phyloP scores from a whole-genome alignment of 1,140 invertebrate species.

The Drosophila albomicans region DNA sequence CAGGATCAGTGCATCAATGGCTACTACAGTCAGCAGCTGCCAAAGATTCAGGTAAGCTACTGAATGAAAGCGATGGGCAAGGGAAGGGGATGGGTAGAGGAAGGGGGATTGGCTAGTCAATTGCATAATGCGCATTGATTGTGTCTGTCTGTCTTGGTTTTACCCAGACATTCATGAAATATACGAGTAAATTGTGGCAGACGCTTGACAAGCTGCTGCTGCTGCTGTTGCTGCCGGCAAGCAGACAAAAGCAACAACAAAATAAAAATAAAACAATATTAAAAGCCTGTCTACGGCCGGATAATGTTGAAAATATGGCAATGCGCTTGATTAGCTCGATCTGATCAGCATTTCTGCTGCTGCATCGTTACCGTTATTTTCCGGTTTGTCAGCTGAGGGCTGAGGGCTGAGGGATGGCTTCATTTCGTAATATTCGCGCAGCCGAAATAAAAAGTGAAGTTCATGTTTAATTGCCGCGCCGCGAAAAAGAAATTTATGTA shows the following conservation, averaged over 20 bases:
- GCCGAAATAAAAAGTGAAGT: conserved; percentile 64
- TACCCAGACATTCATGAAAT: conserved; percentile 38
- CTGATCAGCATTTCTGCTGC: conserved; percentile 57
- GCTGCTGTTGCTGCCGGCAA: neutral
- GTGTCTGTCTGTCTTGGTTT: conserved; percentile 26
- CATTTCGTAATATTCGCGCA: conserved; percentile 62
- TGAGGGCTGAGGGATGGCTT: neutral
- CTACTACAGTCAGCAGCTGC: conserved; percentile 68
- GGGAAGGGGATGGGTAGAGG: neutral
- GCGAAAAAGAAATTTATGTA: conserved; percentile 73
- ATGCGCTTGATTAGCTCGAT: conserved; percentile 64
- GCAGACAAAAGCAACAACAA: conserved; percentile 19
- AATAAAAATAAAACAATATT: conserved; percentile 49
- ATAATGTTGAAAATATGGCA: conserved; percentile 61
- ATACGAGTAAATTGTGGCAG: conserved; percentile 48
- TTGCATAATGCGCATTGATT: conserved; percentile 44
- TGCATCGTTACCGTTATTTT: conserved; percentile 78
- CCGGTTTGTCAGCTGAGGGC: conserved; percentile 54
- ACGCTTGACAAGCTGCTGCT: conserved; percentile 36
- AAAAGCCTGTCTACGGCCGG: conserved; percentile 63
- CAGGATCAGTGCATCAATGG: conserved; percentile 69
- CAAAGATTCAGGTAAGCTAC: conserved; percentile 73
- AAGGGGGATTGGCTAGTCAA: conserved; percentile 9
- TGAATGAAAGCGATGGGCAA: neutral
- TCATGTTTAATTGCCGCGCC: conserved; percentile 78